These are phyloP conservation scores for Trichogramma dendrolimi DNA, from an alignment of 2,888 invertebrate species.

Conservation along the genomic window DNA sequence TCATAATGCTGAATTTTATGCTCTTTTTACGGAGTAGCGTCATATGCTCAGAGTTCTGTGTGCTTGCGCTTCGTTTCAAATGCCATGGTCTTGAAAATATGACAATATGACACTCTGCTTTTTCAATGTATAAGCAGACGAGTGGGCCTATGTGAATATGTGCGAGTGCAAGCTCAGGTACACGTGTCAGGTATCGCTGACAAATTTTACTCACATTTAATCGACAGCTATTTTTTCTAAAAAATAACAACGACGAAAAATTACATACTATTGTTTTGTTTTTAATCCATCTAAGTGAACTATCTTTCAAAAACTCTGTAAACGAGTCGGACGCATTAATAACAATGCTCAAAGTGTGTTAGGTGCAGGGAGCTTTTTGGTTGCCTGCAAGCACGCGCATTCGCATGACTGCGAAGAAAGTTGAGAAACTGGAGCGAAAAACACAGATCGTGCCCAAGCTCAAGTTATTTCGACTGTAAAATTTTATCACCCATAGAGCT, in stretches of 20 bases:
- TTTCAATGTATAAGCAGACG: no score
- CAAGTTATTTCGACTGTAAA: slow-evolving; percentile 40
- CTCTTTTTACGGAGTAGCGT: slow-evolving; percentile 41
- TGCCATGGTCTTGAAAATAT: slow-evolving; percentile 34
- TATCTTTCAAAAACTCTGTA: slow-evolving; percentile 3
- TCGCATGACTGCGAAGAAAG: slow-evolving; percentile 1
- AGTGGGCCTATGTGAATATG: no score
- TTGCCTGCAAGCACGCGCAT: neutral
- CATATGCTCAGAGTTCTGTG: slow-evolving; percentile 36
- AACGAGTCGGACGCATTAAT: no score
- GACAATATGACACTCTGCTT: neutral
- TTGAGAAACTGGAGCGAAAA: neutral
- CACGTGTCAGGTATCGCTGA: no score
- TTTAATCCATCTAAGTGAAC: slow-evolving; percentile 9
- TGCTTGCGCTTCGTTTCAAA: slow-evolving; percentile 21
- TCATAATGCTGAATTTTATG: slow-evolving; percentile 42
- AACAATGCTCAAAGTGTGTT: no score
- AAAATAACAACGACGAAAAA: neutral
- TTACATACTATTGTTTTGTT: neutral
- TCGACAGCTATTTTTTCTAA: neutral
- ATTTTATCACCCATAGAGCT: slow-evolving; percentile 41
- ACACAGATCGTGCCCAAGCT: slow-evolving; percentile 4
- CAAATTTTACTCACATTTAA: neutral
- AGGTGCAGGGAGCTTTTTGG: no score
- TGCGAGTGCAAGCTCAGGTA: no score